Base-by-base conservation (phyloP, 2,888 invertebrate species). In the Lepidochrysops patricia region DNA sequence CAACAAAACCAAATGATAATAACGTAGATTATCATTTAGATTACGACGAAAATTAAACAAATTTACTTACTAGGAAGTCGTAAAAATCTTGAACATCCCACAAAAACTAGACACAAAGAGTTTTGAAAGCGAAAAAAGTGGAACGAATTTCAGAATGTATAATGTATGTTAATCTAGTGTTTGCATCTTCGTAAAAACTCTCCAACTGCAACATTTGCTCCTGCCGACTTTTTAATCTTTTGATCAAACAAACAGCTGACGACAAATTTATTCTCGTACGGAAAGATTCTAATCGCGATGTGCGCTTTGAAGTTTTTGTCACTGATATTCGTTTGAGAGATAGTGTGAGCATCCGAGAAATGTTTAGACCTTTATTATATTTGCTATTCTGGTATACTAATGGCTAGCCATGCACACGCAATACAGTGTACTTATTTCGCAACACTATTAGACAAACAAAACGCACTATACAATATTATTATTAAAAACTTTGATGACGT, bases 181-280 rank as follows among this genome's bases (percentile, higher is more conserved):
- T 62, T 64, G 62, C 64, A 64, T 66, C 62, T 60, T 61, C 56
- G 61, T 64, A 62, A 65, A 69, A 68, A 72, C 72, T 68, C 71
- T 72, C 69, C 63, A 71, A 74, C 72, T 77, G 75, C 73, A 74
- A 78, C 77, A 78, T 77, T 73, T 67, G 68, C 73, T 71, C 71
- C 74, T 72, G 73, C 71, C 72, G 75, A 75, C 72, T 80, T 81
- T 80, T 79, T 84, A 84, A 84, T 85, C 84, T 83, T 74, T 76
- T 76, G 82, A 84, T 85, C 84, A 84, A 84, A 85, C 80, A 81
- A 74, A 67, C 72, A 74, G 74, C 75, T 75, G 82, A 77, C 77
- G 82, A 82, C 81, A 84, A 84, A 82, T 83, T 84, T 83, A 84
- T 84, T 84, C 81, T 75, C 75, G 80, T 78, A 79, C 75, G 77